Base-by-base conservation (phyloP, 2,113 vertebrate genomes). In the Ciconia maguari region DNA sequence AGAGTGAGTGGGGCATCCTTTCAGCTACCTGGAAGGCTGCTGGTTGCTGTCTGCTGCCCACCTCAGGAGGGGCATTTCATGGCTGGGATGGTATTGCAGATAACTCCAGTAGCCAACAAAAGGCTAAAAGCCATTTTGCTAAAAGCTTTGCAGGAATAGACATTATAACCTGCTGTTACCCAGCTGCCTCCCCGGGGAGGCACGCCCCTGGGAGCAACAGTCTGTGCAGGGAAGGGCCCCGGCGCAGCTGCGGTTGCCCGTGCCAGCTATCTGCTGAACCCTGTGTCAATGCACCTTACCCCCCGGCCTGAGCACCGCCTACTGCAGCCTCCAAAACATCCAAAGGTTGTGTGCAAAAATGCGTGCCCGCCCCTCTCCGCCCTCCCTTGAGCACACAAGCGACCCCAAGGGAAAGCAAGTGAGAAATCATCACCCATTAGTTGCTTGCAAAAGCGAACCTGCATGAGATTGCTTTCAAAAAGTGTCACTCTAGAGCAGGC, bases 361-460 rank as follows among this genome's bases (percentile, higher is more conserved):
- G 10, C 49, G 68, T 46, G 38, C 1, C 0, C 1, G 1, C 20
- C 36, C 29, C 51, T 36, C 24, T n/a, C 32, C n/a, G 0, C n/a
- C 32, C 62, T 55, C 57, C 52, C 49, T 34, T 3, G 0, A 34
- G 71, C 44, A 17, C n/a, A 46, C 1, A 0, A 26, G 16, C 6
- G 12, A 8, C n/a, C 61, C 49, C 78, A 21, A 41, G 85, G 57
- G 85, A 90, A 27, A 29, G 25, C 41, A 20, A 36, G 17, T 7
- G 57, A 41, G 83, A 46, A 86, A 52, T 32, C 44, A 19, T 18
- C 7, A 0, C 32, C 57, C 0, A 0, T 17, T 46, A 30, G 38
- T 2, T 2, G 34, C 29, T 69, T 22, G 13, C 14, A 19, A 41
- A 57, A 36, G 62, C 48, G 72, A 90, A 86, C 18, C 62, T 74